Evolutionary conservation across 1,140 invertebrate genomes (phyloP).

Genomic region (Ceratina japonica): DNA sequence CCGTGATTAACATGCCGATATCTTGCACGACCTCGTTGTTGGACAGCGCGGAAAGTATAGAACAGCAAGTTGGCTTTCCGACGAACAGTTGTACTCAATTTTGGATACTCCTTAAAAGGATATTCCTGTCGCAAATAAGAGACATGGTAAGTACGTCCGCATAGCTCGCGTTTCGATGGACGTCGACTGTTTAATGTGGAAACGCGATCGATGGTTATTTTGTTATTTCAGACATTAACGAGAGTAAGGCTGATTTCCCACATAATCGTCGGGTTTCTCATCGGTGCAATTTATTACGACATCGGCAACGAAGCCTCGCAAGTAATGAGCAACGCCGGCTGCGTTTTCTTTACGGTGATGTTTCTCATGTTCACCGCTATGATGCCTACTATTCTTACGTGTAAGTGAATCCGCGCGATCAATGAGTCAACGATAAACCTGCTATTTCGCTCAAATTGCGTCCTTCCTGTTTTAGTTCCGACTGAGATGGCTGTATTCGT

Average conservation of each 20-base stretch:
- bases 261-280: constrained; percentile 92
- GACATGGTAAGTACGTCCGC: constrained; percentile 82
- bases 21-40: constrained; percentile 88
- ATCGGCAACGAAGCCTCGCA: constrained; percentile 95
- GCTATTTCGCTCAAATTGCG: neutral
- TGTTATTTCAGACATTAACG: constrained; percentile 88
- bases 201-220: neutral
- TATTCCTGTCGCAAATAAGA: constrained; percentile 92
- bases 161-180: neutral
- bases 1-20: constrained; percentile 78
- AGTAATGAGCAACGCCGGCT: constrained; percentile 95
- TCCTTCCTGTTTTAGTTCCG: constrained; percentile 86
- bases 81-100: constrained; percentile 94
- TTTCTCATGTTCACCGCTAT: constrained; percentile 98
- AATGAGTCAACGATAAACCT: neutral
- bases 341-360: constrained; percentile 96
- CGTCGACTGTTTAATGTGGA: neutral
- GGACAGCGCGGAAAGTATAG: constrained; percentile 88
- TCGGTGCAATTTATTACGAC: constrained; percentile 94
- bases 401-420: constrained; percentile 83
- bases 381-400: constrained; percentile 98
- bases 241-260: constrained; percentile 92
- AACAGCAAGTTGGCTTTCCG: constrained; percentile 87
- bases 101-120: constrained; percentile 92
- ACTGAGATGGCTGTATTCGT: constrained; percentile 96